A percentile compares a stretch with the other conserved stretches of the same genome.
Conservation (phyloP, 2,797 vertebrate genomes). For the Lophotriccus pileatus region DNA sequence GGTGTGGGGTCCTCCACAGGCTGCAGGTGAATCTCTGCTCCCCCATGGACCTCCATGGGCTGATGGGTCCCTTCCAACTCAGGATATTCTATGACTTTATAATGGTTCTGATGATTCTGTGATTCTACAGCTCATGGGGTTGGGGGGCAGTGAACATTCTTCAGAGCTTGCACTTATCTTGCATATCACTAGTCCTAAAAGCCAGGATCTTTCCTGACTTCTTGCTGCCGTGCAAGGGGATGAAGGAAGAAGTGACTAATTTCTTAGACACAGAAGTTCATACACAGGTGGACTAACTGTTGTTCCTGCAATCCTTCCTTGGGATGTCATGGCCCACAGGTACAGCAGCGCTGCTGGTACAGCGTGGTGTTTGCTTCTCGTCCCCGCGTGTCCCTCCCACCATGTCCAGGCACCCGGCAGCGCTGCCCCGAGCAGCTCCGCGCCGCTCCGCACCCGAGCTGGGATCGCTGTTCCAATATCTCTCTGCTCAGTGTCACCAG, state of each 20-base stretch:
- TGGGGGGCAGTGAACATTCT: not conserved
- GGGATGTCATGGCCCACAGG: not conserved
- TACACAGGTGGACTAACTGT: not conserved
- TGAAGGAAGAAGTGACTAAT: not conserved
- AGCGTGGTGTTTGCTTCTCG: rapidly evolving
- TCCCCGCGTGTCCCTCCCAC: not conserved
- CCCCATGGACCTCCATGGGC: no score
- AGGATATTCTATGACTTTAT: not conserved
- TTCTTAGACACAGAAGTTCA: not conserved
- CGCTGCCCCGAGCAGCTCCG: not conserved
- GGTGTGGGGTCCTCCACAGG: rapidly evolving
- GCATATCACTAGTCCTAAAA: not conserved
- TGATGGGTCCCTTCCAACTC: not conserved
- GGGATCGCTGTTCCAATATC: not conserved
- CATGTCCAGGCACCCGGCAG: not conserved
- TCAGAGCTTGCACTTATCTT: not conserved
- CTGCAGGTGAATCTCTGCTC: not conserved
- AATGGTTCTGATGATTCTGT: not conserved
- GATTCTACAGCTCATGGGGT: not conserved
- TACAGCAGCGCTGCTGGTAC: not conserved
- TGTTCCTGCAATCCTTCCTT: not conserved
- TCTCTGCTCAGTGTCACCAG: not conserved
- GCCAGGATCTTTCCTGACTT: not conserved
- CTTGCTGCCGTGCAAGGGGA: not conserved
- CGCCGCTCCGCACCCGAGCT: not conserved